phyloP scores from a whole-genome alignment of 2,797 vertebrate genomes.

The Pempheris klunzingeri region DNA sequence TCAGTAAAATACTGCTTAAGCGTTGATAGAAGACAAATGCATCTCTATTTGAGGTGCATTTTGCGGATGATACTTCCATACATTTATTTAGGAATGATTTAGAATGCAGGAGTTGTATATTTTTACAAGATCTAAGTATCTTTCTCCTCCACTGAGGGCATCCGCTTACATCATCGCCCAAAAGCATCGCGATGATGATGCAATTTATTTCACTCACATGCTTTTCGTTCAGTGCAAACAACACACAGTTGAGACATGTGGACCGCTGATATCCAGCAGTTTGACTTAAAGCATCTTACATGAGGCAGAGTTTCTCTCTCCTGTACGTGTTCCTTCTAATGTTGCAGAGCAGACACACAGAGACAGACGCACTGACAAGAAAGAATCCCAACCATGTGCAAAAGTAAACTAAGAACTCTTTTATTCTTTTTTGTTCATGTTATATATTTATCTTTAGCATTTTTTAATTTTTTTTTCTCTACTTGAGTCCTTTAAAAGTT shows the following conservation, averaged over 20 bases:
- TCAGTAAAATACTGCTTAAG: too few species aligned
- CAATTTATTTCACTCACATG: not conserved
- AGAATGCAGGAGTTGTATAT: too few species aligned
- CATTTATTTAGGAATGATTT: too few species aligned
- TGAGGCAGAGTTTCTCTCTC: too few species aligned
- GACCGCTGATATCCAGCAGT: not conserved
- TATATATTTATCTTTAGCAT: conserved; percentile 78
- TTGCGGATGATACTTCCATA: too few species aligned
- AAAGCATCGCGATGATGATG: not conserved
- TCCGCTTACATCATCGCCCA: too few species aligned
- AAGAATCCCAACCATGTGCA: conserved; percentile 77
- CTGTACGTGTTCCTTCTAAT: not conserved
- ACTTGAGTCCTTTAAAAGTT: conserved; percentile 86
- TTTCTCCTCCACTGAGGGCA: too few species aligned
- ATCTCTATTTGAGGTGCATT: too few species aligned
- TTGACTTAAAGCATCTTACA: not conserved
- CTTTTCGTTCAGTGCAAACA: not conserved
- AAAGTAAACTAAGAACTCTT: conserved; percentile 89
- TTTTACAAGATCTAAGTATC: too few species aligned
- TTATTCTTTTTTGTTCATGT: conserved; percentile 85
- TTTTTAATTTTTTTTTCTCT: conserved; percentile 78
- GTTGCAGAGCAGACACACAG: conserved; percentile 23
- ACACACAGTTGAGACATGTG: not conserved
- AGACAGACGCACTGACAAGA: conserved; percentile 43
- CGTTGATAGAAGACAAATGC: too few species aligned